Conservation (phyloP, 1,140 invertebrate genomes). For the Phthorimaea operculella region DNA sequence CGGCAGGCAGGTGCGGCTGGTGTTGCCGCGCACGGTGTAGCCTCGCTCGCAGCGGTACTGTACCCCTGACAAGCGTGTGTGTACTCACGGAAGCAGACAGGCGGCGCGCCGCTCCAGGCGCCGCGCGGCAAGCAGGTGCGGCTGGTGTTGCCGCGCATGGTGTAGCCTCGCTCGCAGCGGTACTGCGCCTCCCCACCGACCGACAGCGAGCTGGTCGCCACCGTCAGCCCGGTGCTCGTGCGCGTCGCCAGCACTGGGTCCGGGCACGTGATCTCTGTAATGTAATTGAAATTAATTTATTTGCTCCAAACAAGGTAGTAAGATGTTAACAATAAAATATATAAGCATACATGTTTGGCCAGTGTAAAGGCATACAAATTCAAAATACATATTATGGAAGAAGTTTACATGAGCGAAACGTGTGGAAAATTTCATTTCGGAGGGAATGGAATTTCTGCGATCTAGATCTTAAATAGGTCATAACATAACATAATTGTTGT, state of each 20-base stretch:
- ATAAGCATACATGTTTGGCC: too few relatives aligned
- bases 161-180: constrained; percentile 82
- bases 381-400: too few relatives aligned
- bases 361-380: too few relatives aligned
- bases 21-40: constrained; percentile 82
- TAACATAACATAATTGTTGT: too few relatives aligned
- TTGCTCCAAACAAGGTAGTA: too few relatives aligned
- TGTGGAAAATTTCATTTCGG: too few relatives aligned
- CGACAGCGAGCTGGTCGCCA: constrained; percentile 71
- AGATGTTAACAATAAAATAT: too few relatives aligned
- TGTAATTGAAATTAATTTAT: constrained; percentile 12
- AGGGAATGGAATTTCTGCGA: too few relatives aligned
- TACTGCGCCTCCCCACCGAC: constrained; percentile 84
- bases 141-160: constrained; percentile 81
- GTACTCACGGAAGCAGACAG: constrained; percentile 83
- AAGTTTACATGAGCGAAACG: too few relatives aligned
- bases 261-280: constrained; percentile 80
- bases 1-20: constrained; percentile 75
- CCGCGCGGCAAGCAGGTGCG: constrained; percentile 82
- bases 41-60: constrained; percentile 86
- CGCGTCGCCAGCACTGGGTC: constrained; percentile 67
- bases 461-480: too few relatives aligned
- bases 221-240: constrained; percentile 41
- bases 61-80: too few relatives aligned
- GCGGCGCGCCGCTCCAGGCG: constrained; percentile 82